Percentiles rank a stretch among this genome's conserved stretches.
Evolutionary conservation across 1,140 invertebrate genomes (phyloP).

Genomic region (Sitobion miscanthi): DNA sequence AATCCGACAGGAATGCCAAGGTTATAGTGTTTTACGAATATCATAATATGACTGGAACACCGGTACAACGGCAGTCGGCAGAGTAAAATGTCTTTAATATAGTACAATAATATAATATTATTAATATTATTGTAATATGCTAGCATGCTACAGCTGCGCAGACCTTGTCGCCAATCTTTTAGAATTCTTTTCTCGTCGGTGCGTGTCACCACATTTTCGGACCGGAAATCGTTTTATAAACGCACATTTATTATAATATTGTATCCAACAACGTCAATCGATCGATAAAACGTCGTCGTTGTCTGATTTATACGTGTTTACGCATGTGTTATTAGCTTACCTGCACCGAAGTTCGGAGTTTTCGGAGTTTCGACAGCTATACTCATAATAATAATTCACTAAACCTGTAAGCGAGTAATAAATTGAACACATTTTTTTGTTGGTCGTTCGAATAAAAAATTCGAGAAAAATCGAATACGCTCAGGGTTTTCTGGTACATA

Average conservation of each 20-base stretch:
- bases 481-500: background rate
- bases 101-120: background rate
- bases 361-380: background rate
- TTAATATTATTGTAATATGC: background rate
- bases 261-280: too few relatives aligned
- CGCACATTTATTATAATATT: background rate
- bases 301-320: background rate
- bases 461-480: background rate
- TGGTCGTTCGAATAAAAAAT: background rate
- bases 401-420: background rate
- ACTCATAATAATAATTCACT: background rate
- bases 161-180: background rate
- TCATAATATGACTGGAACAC: background rate
- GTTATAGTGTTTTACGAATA: background rate
- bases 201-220: background rate
- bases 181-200: background rate
- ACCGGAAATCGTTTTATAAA: background rate
- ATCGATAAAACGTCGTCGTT: background rate
- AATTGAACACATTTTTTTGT: too few relatives aligned
- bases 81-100: background rate
- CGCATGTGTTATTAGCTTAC: background rate
- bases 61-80: background rate
- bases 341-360: background rate
- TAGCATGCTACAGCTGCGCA: background rate
- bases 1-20: constrained; percentile 15